These are phyloP conservation scores for Drosophila willistoni DNA, from an alignment of 1,140 invertebrate species.

Conservation along the genomic window DNA sequence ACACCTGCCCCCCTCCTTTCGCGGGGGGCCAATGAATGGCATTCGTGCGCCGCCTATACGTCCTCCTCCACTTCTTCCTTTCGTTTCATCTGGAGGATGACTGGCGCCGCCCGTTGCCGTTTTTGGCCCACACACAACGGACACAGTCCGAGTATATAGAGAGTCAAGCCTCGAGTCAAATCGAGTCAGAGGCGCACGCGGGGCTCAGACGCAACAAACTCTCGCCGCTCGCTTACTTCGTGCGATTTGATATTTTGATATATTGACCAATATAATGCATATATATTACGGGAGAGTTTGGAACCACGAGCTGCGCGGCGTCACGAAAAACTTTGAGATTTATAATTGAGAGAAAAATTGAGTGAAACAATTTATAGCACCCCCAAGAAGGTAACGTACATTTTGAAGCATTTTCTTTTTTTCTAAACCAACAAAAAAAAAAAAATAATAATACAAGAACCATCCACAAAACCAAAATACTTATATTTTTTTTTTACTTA, in stretches of 20 bases:
- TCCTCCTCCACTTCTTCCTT: slow-evolving; percentile 6
- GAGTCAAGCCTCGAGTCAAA: slow-evolving; percentile 23
- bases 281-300: slow-evolving; percentile 67
- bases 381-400: slow-evolving; percentile 78
- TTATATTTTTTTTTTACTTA: slow-evolving; percentile 12
- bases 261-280: not conserved
- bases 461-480: slow-evolving; percentile 39
- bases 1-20: slow-evolving; percentile 26
- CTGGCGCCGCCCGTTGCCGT: slow-evolving; percentile 35
- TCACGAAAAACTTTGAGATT: slow-evolving; percentile 69
- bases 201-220: slow-evolving; percentile 76
- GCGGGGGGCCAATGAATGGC: slow-evolving; percentile 10
- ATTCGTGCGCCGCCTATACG: slow-evolving; percentile 8
- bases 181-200: slow-evolving; percentile 70
- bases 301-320: slow-evolving; percentile 73
- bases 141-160: slow-evolving; percentile 29
- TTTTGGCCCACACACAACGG: slow-evolving; percentile 28
- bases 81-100: slow-evolving; percentile 17
- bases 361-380: slow-evolving; percentile 80
- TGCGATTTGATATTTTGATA: slow-evolving; percentile 54
- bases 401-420: slow-evolving; percentile 82
- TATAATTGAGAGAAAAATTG: slow-evolving; percentile 78
- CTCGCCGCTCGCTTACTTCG: slow-evolving; percentile 67
- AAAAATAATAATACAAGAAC: slow-evolving; percentile 37
- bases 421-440: slow-evolving; percentile 51